Evolutionary conservation across 2,797 vertebrate genomes (phyloP).

Genomic region (Syndactyla subalaris): DNA sequence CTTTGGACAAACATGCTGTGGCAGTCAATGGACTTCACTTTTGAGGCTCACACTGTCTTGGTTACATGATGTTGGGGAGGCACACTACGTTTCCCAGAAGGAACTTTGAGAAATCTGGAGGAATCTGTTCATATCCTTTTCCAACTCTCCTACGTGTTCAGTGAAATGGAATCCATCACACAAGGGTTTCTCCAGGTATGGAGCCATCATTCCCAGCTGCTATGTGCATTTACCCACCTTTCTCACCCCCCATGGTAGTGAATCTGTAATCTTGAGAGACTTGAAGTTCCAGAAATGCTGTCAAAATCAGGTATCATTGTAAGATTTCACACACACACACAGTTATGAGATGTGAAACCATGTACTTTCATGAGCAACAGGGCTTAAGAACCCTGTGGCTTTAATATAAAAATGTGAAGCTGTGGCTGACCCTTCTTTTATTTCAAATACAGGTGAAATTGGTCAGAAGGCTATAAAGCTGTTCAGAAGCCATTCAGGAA

Average conservation of each 20-base stretch:
- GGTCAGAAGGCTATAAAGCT: neutral
- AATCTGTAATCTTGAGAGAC: neutral
- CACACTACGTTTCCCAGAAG: rapidly evolving
- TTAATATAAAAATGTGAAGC: neutral
- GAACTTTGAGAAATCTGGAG: rapidly evolving
- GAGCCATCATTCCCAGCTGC: neutral
- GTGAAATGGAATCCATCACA: neutral
- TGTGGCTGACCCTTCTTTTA: neutral
- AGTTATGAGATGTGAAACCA: neutral
- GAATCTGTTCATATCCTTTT: neutral
- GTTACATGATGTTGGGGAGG: neutral
- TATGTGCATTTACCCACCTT: neutral
- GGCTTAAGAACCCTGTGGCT: neutral
- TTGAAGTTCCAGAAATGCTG: neutral
- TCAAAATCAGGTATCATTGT: neutral
- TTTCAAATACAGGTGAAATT: neutral
- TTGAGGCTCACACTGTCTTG: neutral
- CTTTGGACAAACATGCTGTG: neutral
- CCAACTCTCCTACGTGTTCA: rapidly evolving
- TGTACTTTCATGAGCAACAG: neutral
- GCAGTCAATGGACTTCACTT: neutral
- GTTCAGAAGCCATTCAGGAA: neutral
- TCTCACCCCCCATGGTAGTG: neutral
- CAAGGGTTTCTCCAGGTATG: neutral
- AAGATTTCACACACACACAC: neutral